Conservation (phyloP, 2,797 vertebrate genomes). For the Micromesistius poutassou region DNA sequence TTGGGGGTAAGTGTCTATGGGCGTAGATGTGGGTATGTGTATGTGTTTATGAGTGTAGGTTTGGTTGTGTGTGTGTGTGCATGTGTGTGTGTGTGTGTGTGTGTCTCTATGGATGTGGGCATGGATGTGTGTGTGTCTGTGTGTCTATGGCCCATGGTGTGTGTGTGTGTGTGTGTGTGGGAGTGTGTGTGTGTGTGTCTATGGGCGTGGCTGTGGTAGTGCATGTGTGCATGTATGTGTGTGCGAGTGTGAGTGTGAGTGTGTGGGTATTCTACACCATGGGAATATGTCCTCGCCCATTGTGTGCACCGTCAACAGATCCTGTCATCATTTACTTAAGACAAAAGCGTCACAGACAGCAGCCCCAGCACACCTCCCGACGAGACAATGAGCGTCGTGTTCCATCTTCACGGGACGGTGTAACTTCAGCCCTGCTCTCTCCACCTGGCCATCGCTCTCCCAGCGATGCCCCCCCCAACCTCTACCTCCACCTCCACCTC, state of each 20-base stretch:
- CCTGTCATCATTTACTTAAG: constrained; percentile 62
- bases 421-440: constrained; percentile 11
- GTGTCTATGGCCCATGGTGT: too few relatives aligned
- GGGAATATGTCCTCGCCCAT: constrained; percentile 53
- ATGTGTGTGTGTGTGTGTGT: too few relatives aligned
- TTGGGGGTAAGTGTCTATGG: neutral
- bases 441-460: constrained; percentile 15
- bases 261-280: constrained; percentile 58
- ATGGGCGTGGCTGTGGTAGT: neutral
- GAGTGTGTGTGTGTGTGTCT: too few relatives aligned
- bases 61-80: too few relatives aligned
- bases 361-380: constrained; percentile 6
- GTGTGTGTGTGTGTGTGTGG: neutral
- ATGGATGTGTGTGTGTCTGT: too few relatives aligned
- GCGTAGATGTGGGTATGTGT: too few relatives aligned
- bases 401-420: neutral
- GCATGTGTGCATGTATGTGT: neutral
- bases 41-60: too few relatives aligned
- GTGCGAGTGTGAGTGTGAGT: neutral
- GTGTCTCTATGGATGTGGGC: too few relatives aligned
- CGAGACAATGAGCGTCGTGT: constrained; percentile 14
- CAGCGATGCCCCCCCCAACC: neutral
- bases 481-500: neutral
- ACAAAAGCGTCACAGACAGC: constrained; percentile 38
- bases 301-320: constrained; percentile 62